A percentile compares a stretch with the other conserved stretches of the same genome.
Conservation (phyloP, 2,113 vertebrate species). For the Ancistrus triradiatus region DNA sequence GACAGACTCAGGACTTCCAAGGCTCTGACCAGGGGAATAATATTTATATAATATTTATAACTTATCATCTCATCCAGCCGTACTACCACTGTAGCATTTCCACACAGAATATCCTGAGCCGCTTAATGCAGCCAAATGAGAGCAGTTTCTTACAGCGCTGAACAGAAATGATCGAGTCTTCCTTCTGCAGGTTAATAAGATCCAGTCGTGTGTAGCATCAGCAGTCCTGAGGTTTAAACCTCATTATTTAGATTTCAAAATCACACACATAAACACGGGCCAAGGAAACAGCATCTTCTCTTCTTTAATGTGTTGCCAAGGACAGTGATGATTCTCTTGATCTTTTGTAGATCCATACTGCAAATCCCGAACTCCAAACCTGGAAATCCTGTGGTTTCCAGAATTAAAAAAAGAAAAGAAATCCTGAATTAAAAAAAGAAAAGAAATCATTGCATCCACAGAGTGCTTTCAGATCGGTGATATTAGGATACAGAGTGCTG, state of each 20-base stretch:
- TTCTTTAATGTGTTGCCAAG: too few relatives aligned
- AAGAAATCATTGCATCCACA: too few relatives aligned
- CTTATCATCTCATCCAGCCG: too few relatives aligned
- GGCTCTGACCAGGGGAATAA: too few relatives aligned
- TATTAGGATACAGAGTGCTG: background rate
- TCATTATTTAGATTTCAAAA: background rate
- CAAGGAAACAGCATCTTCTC: background rate
- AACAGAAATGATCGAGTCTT: background rate
- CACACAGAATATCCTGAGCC: background rate
- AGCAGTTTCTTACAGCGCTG: background rate
- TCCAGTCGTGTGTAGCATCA: conserved; percentile 6
- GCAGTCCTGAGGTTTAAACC: background rate
- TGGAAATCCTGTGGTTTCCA: too few relatives aligned
- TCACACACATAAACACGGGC: background rate
- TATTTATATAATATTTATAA: background rate
- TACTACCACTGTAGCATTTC: background rate
- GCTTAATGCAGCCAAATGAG: background rate
- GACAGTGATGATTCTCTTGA: too few relatives aligned
- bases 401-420: too few relatives aligned
- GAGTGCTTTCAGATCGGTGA: too few relatives aligned
- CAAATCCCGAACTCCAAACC: too few relatives aligned
- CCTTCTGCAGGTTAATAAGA: conserved; percentile 11
- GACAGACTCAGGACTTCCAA: too few relatives aligned
- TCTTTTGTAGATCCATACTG: too few relatives aligned
- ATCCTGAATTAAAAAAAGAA: too few relatives aligned